Evolutionary conservation across 1,140 invertebrate genomes (phyloP), one percentile per base, ranked within the genome.

Genomic region (Venustaconcha ellipsiformis): DNA sequence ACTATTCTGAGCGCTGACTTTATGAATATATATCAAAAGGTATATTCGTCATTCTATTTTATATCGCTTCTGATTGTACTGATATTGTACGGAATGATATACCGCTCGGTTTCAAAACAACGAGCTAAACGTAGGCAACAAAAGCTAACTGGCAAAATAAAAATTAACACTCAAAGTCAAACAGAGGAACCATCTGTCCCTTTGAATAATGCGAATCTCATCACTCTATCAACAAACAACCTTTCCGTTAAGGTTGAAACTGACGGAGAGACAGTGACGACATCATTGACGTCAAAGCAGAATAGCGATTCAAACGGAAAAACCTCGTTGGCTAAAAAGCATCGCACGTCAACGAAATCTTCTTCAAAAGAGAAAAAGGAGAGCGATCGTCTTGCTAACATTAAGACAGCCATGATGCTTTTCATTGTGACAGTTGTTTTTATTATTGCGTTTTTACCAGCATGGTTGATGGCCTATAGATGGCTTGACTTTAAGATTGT

Each of bases 391-490:
- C 37, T 77, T 64, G 86, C 86, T 57, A 88, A 88, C 69, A 84
- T 88, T 60, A 75, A 84, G 70, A 88, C 86, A 23, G 87, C 87
- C 0, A 76, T 84, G 15, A 88, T 88, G 85, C 74, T 88, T 57
- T 88, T 88, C 78, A 86, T 88, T 12, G 88, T 89, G 2, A 88
- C 87, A 3, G 57, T 88, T 15, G 86, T 86, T n/a, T 89, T 88
- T 74, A 72, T 89, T 12, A 77, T 88, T 20, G 86, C 86, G 13
- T 89, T 87, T 70, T 73, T 86, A 48, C 88, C 88, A 6, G 83
- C 87, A 14, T 86, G 84, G 81, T 70, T 89, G 5, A 88, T 87
- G 85, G 83, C 86, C 6, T 81, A 84, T 68, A 66, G 73, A 30
- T 76, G 85, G 23, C 74, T 89, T 12, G 37, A 66, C 5, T 88